Percentiles rank a stretch among this genome's conserved stretches.
Conservation (phyloP, 2,888 invertebrate species). For the Cephus nigrinus region DNA sequence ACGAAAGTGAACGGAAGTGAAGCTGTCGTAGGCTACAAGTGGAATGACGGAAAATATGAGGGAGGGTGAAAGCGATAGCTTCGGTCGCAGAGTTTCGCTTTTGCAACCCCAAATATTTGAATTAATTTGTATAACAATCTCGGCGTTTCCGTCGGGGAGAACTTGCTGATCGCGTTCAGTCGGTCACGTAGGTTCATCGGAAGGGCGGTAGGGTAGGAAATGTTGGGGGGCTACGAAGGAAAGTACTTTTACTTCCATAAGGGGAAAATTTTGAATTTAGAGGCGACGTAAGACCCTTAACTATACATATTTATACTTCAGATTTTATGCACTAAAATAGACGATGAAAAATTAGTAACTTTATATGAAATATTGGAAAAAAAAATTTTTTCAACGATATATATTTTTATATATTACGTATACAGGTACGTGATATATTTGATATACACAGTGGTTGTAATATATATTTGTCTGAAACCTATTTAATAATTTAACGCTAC, state of each 20-base stretch:
- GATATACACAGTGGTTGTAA: background rate
- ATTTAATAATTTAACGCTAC: conserved; percentile 16
- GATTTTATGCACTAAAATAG: no score
- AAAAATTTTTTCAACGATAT: conserved; percentile 12
- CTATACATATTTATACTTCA: background rate
- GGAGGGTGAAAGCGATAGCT: background rate
- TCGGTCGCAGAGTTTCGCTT: background rate
- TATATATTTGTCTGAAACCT: background rate
- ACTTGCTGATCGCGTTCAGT: conserved; percentile 37
- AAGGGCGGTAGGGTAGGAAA: background rate
- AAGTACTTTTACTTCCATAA: background rate
- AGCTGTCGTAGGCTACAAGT: background rate
- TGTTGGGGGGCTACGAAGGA: background rate
- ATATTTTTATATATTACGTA: no score
- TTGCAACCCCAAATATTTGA: conserved; percentile 47
- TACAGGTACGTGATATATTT: no score
- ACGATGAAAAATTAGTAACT: background rate
- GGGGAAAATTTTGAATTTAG: background rate
- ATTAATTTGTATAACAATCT: conserved; percentile 51
- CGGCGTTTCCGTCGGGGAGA: conserved; percentile 32
- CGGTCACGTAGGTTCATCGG: conserved; percentile 39
- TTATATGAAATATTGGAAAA: conserved; percentile 15
- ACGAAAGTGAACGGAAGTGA: no score
- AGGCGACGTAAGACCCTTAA: background rate
- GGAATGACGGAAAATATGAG: background rate